phyloP scores from a whole-genome alignment of 1,140 invertebrate species.

The Streblospio benedicti region DNA sequence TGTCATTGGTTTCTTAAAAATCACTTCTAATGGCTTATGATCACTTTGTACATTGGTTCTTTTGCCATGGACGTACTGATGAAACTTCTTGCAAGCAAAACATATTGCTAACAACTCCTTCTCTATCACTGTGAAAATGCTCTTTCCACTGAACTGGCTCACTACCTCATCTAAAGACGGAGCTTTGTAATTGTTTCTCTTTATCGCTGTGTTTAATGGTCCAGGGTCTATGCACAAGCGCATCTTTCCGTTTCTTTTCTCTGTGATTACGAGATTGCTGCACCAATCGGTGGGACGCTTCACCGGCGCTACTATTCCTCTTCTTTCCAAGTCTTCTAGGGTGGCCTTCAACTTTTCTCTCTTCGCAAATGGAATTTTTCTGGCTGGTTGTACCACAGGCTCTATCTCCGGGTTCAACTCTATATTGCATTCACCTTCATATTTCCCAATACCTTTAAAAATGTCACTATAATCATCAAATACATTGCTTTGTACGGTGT shows the following conservation, averaged over 20 bases:
- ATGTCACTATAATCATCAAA: too few relatives aligned
- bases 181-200: constrained; percentile 25
- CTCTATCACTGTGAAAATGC: constrained; percentile 33
- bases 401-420: too few relatives aligned
- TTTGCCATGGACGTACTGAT: constrained; percentile 39
- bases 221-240: constrained; percentile 50
- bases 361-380: too few relatives aligned
- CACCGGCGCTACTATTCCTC: background rate
- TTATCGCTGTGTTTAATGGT: constrained; percentile 48
- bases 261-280: constrained; percentile 42
- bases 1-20: constrained; percentile 43
- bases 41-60: constrained; percentile 28
- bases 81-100: constrained; percentile 44
- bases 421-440: too few relatives aligned
- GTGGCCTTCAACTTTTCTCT: too few relatives aligned
- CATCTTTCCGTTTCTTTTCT: constrained; percentile 43
- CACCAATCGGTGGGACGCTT: constrained; percentile 43
- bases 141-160: constrained; percentile 11
- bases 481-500: too few relatives aligned
- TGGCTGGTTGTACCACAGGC: too few relatives aligned
- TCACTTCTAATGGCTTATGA: constrained; percentile 41
- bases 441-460: too few relatives aligned
- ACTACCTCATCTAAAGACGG: constrained; percentile 20
- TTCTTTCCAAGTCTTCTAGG: background rate
- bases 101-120: constrained; percentile 49